Evolutionary conservation across 1,140 invertebrate species (phyloP), one percentile per base, ranked within the genome.

Genomic region (Calephelis nemesis): DNA sequence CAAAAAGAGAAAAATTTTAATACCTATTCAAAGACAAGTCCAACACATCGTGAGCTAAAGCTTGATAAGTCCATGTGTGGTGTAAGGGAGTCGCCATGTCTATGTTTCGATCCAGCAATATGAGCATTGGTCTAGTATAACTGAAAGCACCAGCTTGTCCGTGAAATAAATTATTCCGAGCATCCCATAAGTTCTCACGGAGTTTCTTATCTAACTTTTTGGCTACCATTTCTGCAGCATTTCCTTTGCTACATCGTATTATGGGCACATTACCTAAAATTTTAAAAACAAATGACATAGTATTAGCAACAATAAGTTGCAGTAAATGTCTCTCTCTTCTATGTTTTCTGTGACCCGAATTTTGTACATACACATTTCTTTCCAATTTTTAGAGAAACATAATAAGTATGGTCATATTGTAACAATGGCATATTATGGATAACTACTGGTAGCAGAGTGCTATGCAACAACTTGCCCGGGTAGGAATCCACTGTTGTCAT

Each of bases 61-160:
- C 98, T 92, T 99, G 98, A 90, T 99, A 99, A 1, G 98, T 99
- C 99, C 99, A 99, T 5, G 99, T 99, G 90, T 99, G 99, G 94
- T 99, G 98, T 69, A 99, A 91, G 48, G 98, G 98, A 13, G 98
- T 99, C 0, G 98, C 97, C 94, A 99, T 96, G 92, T 99, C 99
- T 68, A 99, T 94, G 92, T 97, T 98, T 69, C 99, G 93, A 90
- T 99, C 99, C 58, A 99, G 93, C 70, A 99, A 92, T 64, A 99
- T 96, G 10, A 99, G 90, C 67, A 99, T 91, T 5, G 98, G 98
- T 67, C 98, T 93, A 77, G 98, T 98, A 89, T 99, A 98, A 91
- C 97, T 98, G 77, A 94, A 95, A 68, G 94, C 95, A 63, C 96
- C 96, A 0, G 94, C 92, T 79, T 96, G 95, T 9, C 95, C 94